Evolutionary conservation across 2,888 invertebrate species (phyloP), one percentile per base, ranked within the genome.

Genomic region (Rhingia campestris): DNA sequence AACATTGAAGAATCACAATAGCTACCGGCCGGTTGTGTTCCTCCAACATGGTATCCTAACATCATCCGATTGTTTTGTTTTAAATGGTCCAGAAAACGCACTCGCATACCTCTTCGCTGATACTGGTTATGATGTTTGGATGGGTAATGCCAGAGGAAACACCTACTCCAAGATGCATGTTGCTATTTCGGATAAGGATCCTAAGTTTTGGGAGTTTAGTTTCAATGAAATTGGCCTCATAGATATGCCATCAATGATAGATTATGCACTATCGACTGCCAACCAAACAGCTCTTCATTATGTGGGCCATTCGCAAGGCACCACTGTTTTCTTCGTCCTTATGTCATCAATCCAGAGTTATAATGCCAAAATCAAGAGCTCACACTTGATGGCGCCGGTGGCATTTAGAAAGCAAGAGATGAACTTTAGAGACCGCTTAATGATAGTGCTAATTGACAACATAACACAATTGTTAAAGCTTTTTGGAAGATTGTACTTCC

Each of bases 191-290:
- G 90, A 92, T 4, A 88, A 88, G 89, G 96, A 95, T 47, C 89
- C 85, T 0, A 91, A 93, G 69, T 95, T 93, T 89, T 94, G 94
- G 94, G 90, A 92, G 76, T 94, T 92, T 87, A 95, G 95, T 87
- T 95, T 94, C 93, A 94, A 95, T 87, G 94, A 96, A 89, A 94
- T 95, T 92, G 95, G 94, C 0, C 87, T 92, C 35, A 93, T 93
- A 86, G 98, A 98, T 90, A 88, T 98, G 59, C 96, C 97, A 0
- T 93, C 96, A 0, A 95, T 95, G 93, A 94, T 98, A 66, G 95
- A 98, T 89, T 94, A 94, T 88, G 92, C 94, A 1, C 89, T 95
- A 0, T 88, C 88, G 0, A 84, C 88, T 3, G 95, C 96, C 0
- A 92, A 93, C 0, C 92, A 93, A 53, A 87, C 92, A 4, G 92